Percentiles rank a stretch among this genome's conserved stretches.
These are phyloP conservation scores for Fregetta grallaria DNA, from an alignment of 2,113 vertebrate species.

Conservation along the genomic window DNA sequence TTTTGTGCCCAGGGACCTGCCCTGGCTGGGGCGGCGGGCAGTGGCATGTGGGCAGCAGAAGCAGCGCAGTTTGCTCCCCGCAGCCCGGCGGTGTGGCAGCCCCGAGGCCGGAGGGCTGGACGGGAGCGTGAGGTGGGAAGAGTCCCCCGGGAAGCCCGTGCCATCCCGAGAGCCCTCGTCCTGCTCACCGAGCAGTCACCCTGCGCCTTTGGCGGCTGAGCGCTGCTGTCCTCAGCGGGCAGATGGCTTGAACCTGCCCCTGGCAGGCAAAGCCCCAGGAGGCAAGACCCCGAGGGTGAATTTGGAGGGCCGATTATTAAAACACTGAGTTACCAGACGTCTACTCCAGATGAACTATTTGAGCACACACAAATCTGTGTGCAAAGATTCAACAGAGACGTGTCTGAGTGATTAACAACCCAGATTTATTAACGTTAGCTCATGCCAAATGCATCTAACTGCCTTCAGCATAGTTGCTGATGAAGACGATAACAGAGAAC, in stretches of 20 bases:
- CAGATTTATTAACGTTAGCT: slow-evolving; percentile 48
- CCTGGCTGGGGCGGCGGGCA: fast-evolving
- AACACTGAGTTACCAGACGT: not conserved
- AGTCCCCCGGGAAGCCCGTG: fast-evolving
- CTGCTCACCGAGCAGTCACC: fast-evolving
- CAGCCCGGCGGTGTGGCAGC: fast-evolving
- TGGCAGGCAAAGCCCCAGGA: not conserved
- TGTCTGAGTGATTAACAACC: slow-evolving; percentile 55
- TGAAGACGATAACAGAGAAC: slow-evolving; percentile 31
- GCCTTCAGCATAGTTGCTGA: slow-evolving; percentile 55
- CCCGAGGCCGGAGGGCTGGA: fast-evolving
- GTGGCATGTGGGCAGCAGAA: fast-evolving
- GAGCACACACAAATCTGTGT: not conserved
- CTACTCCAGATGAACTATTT: not conserved
- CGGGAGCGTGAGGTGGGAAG: fast-evolving
- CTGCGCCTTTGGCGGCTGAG: fast-evolving
- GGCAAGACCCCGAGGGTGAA: not conserved
- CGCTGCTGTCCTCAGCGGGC: not conserved
- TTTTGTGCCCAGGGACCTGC: not conserved
- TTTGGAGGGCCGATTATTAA: not conserved
- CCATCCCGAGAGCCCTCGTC: fast-evolving
- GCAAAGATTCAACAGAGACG: not conserved
- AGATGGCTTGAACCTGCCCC: not conserved
- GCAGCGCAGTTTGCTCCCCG: fast-evolving
- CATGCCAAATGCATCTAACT: slow-evolving; percentile 44